Evolutionary conservation across 2,888 invertebrate genomes (phyloP).

Genomic region (Luperina nickerlii): DNA sequence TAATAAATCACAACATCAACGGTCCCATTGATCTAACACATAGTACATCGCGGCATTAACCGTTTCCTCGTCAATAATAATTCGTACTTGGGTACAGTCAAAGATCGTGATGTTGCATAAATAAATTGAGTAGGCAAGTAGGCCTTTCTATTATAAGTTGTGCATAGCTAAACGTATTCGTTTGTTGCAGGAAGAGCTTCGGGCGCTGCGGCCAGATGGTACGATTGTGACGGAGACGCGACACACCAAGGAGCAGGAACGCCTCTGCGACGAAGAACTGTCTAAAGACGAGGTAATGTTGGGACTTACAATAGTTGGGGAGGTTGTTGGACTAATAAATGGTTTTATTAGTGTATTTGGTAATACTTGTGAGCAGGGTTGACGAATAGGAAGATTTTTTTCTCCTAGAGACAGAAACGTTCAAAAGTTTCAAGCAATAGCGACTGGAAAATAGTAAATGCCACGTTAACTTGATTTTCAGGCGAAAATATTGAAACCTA

Average conservation of each 20-base stretch:
- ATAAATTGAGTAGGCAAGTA: slow-evolving; percentile 35
- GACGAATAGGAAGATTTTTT: neutral
- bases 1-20: neutral
- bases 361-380: neutral
- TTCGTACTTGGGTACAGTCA: slow-evolving; percentile 20
- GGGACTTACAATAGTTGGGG: neutral
- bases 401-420: too few relatives aligned
- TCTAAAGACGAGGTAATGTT: slow-evolving; percentile 90
- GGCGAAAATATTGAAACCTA: neutral
- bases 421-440: neutral
- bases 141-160: slow-evolving; percentile 45
- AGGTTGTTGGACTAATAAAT: neutral
- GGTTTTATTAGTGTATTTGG: neutral
- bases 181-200: slow-evolving; percentile 91
- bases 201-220: slow-evolving; percentile 95
- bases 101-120: slow-evolving; percentile 42
- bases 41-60: slow-evolving; percentile 38
- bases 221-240: slow-evolving; percentile 96
- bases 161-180: slow-evolving; percentile 46
- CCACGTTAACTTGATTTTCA: neutral
- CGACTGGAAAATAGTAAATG: neutral
- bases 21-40: slow-evolving; percentile 35
- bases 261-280: slow-evolving; percentile 94
- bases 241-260: slow-evolving; percentile 95
- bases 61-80: slow-evolving; percentile 43